phyloP scores from a whole-genome alignment of 2,113 vertebrate genomes.

The Urocolius indicus region DNA sequence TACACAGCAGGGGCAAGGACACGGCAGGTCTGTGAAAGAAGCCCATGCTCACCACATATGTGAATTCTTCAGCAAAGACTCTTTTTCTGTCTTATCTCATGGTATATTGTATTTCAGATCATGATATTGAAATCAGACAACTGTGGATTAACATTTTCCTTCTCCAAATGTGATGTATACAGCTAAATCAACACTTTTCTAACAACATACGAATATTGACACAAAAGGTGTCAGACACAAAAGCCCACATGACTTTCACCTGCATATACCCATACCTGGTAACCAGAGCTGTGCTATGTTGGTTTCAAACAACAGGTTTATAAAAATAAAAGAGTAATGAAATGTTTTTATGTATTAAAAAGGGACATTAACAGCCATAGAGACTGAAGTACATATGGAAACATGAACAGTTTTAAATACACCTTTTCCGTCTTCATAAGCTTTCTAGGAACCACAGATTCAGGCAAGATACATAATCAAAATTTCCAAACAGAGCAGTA shows the following conservation, averaged over 20 bases:
- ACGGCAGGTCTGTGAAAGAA: background rate
- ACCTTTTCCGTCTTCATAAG: background rate
- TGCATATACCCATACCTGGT: background rate
- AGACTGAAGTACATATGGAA: background rate
- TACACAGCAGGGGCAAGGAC: background rate
- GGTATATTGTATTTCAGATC: background rate
- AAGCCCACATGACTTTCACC: too few species aligned
- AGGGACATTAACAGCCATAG: background rate
- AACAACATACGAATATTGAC: background rate
- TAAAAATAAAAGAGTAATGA: background rate
- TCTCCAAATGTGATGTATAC: background rate
- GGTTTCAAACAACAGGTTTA: background rate
- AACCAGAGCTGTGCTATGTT: background rate
- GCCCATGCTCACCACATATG: rapidly evolving
- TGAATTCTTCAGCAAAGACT: background rate
- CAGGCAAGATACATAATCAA: background rate
- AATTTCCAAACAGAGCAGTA: background rate
- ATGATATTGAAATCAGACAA: background rate
- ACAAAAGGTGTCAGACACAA: background rate
- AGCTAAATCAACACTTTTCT: background rate
- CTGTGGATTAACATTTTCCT: background rate
- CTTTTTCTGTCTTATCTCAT: background rate
- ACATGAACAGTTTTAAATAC: background rate
- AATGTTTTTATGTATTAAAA: background rate
- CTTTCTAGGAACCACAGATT: background rate